Evolutionary conservation across 2,113 vertebrate genomes (phyloP), one percentile per base, ranked within the genome.

Genomic region (Megaceryle torquata): DNA sequence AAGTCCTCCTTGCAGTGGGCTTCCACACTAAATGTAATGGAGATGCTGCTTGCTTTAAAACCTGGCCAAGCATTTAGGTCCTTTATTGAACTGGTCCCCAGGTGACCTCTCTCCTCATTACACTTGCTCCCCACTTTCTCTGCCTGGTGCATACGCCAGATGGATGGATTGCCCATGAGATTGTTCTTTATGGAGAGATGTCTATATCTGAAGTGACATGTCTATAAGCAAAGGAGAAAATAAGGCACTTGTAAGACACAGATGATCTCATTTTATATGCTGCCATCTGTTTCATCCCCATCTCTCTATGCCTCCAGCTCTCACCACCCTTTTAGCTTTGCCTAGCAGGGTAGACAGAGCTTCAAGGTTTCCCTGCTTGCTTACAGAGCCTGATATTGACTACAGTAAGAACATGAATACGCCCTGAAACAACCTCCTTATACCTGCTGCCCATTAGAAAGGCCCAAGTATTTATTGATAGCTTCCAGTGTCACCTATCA

Each of bases 221-320:
- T 79, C 70, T 94, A 20, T 60, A 60, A 87, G 67, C 17, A 76
- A 91, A 87, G 33, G 50, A 88, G 78, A 82, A 91, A 94, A 91
- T 50, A 78, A 94, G 43, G 18, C 25, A 72, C 54, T 81, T 88
- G 24, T 86, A 50, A 83, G 74, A 75, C 57, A 79, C 22, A 64
- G 61, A 64, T 57, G 1, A 82, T 53, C 63, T 82, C 15, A 79
- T 72, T 95, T 85, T 79, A 53, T 53, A 78, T 57, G 43, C 61
- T 88, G 28, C 93, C 75, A 79, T 80, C 78, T 96, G 88, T 63
- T 75, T 89, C 0, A 0, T 82, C 75, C 71, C 46, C 65, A 1
- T 80, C 37, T 91, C 14, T 78, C 25, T 65, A 9, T 63, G 31
- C 53, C 31, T 72, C 33, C 22, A 15, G 8, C 29, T 87, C 41